Base-by-base conservation (phyloP, 2,113 vertebrate species). In the Nesogale talazaci region DNA sequence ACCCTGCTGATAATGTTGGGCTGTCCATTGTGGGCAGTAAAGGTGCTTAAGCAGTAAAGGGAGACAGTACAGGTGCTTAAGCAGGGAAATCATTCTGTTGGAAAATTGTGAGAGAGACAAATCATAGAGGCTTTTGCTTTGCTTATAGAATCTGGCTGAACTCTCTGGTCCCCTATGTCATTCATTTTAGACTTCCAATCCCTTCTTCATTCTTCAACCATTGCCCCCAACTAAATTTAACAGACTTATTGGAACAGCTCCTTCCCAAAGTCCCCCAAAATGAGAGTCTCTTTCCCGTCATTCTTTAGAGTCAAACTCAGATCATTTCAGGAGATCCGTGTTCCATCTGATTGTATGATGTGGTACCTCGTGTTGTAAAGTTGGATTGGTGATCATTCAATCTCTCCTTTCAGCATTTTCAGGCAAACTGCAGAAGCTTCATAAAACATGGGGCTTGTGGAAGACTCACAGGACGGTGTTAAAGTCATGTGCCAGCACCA, bases 181-280 rank as follows among this genome's bases (percentile, higher is more conserved):
- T 94, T 81, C 67, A 72, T 74, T 88, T 88, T 89, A n/a, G 1
- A 91, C 87, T 42, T 70, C 69, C 63, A 17, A 52, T 40, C 3
- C 40, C 3, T 67, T 90, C 57, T 70, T 76, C 6, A 46, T 76
- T 89, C 25, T 40, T 27, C 31, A 83, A 82, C 34, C 8, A 81
- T 42, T 86, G 34, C 27, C 67, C 2, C 85, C 2, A 72, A 52
- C n/a, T 88, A 6, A 81, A 23, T 12, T 17, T 52, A 40, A 74
- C n/a, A 67, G 15, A 61, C 69, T 6, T 6, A 20, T 56, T 75
- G 80, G n/a, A 88, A 85, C 6, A 80, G 29, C 1, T 77, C 52
- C 22, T 67, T 90, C 27, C 15, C 78, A 40, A 78, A 74, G 85
- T 87, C 10, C 29, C 75, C 74, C 5, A 29, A 57, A 70, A 61